phyloP scores from a whole-genome alignment of 2,888 invertebrate genomes.

The Griposia aprilina region DNA sequence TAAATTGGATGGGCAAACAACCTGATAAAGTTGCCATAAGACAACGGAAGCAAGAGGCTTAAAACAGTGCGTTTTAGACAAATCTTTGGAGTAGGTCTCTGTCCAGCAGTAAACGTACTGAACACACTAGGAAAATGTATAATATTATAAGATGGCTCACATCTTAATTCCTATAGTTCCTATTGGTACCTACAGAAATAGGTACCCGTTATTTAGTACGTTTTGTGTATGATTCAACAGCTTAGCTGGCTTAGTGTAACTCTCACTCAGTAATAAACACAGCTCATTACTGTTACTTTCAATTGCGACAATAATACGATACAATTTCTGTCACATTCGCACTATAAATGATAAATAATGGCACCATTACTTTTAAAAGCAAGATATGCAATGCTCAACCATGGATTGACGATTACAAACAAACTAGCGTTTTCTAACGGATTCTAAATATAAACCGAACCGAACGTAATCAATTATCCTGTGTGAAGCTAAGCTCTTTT shows the following conservation, averaged over 20 bases:
- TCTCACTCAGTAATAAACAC: constrained; percentile 44
- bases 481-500: not conserved
- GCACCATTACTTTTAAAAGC: constrained; percentile 31
- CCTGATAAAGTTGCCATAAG: not conserved
- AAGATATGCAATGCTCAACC: constrained; percentile 20
- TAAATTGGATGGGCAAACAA: too few relatives aligned
- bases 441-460: constrained; percentile 6
- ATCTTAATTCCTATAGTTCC: not conserved
- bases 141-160: not conserved
- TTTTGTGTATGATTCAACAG: constrained; percentile 23
- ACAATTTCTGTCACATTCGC: constrained; percentile 29
- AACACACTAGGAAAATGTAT: not conserved
- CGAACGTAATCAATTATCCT: not conserved
- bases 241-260: constrained; percentile 16
- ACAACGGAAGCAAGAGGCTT: not conserved
- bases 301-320: constrained; percentile 30
- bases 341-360: constrained; percentile 43
- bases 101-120: not conserved
- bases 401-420: constrained; percentile 26
- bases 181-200: not conserved
- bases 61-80: not conserved
- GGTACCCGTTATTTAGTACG: not conserved
- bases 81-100: not conserved
- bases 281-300: constrained; percentile 45
- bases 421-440: constrained; percentile 28